Base-by-base conservation (phyloP, 2,888 invertebrate species). In the Caenorhabditis becei region DNA sequence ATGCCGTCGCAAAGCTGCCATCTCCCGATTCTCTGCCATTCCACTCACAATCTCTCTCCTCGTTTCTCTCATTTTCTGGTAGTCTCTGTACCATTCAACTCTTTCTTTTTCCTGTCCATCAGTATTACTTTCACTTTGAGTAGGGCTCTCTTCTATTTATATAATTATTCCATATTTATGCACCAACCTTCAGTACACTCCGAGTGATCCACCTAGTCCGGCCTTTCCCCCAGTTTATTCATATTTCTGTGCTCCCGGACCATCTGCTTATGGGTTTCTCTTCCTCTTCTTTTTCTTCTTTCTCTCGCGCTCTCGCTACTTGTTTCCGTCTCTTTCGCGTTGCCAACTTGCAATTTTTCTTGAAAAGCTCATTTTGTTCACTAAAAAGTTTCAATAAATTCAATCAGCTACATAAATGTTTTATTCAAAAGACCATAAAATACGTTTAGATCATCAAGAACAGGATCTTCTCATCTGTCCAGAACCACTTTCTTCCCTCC, bases 1-100 rank as follows among this genome's bases (percentile, higher is more conserved):
- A 5, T 90, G 89, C 71, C 87, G 87, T n/a, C 74, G 84, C 20
- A 88, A 85, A 24, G 24, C 71, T 32, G 56, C 69, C 20, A 35
- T 28, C 18, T 35, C 49, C 44, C 54, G 41, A 61, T 75, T 66
- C 35, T 61, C 77, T 4, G 0, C 37, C 16, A 63, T 77, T 63
- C 58, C 69, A 69, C 35, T 69, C 54, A 23, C 56, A 14, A 5
- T 75, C 41, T 75, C 61, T 14, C 28, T 67, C 20, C n/a, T 77
- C 23, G 0, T 62, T 23, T 16, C 51, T 26, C 16, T 75, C 14
- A 7, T 74, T 5, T 53, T 75, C 26, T 41, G 44, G 23, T 65
- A 67, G 24, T 28, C 14, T 7, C 14, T 2, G 14, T 24, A 37
- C 2, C 20, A 2, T 16, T 32, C 16, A 26, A 20, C 32, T 2